phyloP scores from a whole-genome alignment of 2,113 vertebrate genomes.

The Lampris megalopsis region DNA sequence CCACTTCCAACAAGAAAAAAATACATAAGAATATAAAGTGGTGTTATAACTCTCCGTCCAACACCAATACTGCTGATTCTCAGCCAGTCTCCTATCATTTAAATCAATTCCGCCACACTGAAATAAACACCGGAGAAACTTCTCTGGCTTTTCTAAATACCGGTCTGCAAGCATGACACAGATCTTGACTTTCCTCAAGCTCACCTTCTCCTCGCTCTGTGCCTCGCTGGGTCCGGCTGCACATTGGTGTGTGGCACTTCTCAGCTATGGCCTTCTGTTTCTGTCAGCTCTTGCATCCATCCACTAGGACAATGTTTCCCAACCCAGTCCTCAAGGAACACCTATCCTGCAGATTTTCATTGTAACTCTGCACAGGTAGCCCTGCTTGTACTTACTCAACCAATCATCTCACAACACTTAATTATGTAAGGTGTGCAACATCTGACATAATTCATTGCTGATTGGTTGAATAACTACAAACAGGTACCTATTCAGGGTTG shows the following conservation, averaged over 20 bases:
- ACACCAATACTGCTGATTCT: slow-evolving; percentile 55
- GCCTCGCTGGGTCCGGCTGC: slow-evolving; percentile 33
- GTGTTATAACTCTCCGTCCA: slow-evolving; percentile 41
- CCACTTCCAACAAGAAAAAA: slow-evolving; percentile 33
- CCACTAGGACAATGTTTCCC: slow-evolving; percentile 20
- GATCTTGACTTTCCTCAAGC: slow-evolving; percentile 58
- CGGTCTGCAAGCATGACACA: slow-evolving; percentile 52
- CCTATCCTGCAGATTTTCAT: too few relatives aligned
- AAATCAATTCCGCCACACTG: slow-evolving; percentile 57
- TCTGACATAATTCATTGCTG: too few relatives aligned
- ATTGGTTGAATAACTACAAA: too few relatives aligned
- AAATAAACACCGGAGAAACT: slow-evolving; percentile 41
- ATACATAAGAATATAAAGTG: slow-evolving; percentile 13
- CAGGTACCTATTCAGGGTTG: too few relatives aligned
- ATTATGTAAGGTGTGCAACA: too few relatives aligned
- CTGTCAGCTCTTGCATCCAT: slow-evolving; percentile 65
- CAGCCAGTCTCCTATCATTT: slow-evolving; percentile 42
- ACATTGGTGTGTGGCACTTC: slow-evolving; percentile 42
- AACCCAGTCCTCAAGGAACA: too few relatives aligned
- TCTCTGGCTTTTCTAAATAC: slow-evolving; percentile 40
- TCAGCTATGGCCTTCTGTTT: slow-evolving; percentile 57
- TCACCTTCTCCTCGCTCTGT: slow-evolving; percentile 32
- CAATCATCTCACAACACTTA: too few relatives aligned
- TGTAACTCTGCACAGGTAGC: too few relatives aligned
- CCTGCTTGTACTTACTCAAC: too few relatives aligned